Base-by-base conservation (phyloP, 2,888 invertebrate genomes). In the Yponomeuta cagnagella region DNA sequence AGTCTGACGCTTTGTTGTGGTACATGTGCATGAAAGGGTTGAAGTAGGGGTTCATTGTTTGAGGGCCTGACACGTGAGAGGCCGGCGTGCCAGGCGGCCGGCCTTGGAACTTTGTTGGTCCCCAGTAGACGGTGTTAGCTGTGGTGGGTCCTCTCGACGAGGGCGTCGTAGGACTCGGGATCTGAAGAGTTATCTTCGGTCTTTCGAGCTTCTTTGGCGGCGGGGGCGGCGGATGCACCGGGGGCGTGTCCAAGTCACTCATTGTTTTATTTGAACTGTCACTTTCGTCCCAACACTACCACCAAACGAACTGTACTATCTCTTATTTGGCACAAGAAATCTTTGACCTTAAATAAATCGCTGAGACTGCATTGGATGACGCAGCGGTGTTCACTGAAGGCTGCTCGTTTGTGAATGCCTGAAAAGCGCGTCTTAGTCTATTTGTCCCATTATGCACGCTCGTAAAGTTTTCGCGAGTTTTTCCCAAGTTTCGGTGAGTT, bases 1-100 rank as follows among this genome's bases (percentile, higher is more conserved):
- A 97, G 75, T 95, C 95, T 0, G 96, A 95, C 0, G 95, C 95
- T 74, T 95, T 96, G 74, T 93, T 94, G 1, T 94, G 92, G 75
- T 95, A 94, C 84, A 94, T 89, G 67, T 90, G 83, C 74, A 82
- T 77, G 74, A 89, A 92, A 3, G 87, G 92, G 74, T 84, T 88
- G 76, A 82, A 86, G 70, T 89, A 88, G 0, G 85, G 89, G 70
- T 88, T 88, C 0, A 89, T 87, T 0, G 86, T 78, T 71, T 85
- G 88, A 0, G 85, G 89, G 70, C 88, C 89, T 0, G 90, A 87
- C 0, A 86, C 78, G 72, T 85, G 88, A 0, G 91, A 88, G 0
- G 74, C 85, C 1, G 92, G 81, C 0, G 91, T 89, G 2, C 80
- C 82, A 0, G 86, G 83, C 0, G 81, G 76, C 72, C 84, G 84